Evolutionary conservation across 35 echinoderm and acorn worm genomes (phyloP).

Genomic region (Ptychodera flava): DNA sequence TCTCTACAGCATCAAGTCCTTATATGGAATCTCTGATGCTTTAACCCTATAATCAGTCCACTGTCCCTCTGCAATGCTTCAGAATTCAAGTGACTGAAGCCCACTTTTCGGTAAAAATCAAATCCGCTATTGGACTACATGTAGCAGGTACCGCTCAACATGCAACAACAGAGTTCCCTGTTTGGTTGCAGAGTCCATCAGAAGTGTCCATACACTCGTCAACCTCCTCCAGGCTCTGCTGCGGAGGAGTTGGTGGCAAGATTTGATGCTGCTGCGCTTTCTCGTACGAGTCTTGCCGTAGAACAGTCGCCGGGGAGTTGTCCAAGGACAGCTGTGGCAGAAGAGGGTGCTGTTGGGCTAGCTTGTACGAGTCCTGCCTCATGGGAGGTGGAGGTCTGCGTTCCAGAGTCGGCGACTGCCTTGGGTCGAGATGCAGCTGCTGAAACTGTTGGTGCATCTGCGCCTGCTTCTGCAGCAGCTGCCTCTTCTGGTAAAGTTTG

Average conservation of each 20-base stretch:
- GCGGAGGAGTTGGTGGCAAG: neutral
- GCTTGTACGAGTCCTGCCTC: constrained; percentile 83
- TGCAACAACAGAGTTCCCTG: neutral
- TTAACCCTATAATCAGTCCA: neutral
- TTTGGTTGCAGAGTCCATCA: neutral
- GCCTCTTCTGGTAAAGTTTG: constrained; percentile 83
- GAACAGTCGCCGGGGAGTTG: constrained; percentile 5
- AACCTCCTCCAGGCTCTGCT: constrained; percentile 7
- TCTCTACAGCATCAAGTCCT: too few species aligned
- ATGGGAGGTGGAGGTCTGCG: constrained; percentile 81
- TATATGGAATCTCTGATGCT: too few species aligned
- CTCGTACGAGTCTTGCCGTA: neutral
- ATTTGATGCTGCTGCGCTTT: neutral
- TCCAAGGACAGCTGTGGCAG: constrained; percentile 56
- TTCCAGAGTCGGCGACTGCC: constrained; percentile 83
- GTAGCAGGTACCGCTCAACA: constrained; percentile 22
- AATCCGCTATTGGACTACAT: neutral
- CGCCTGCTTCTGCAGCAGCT: constrained; percentile 89
- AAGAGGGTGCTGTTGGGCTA: constrained; percentile 93
- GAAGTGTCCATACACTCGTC: constrained; percentile 11
- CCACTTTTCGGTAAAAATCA: neutral
- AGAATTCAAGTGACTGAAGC: neutral
- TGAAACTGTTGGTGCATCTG: constrained; percentile 97
- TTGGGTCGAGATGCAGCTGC: constrained; percentile 68
- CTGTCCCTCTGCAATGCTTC: neutral